Percentiles rank a stretch among this genome's conserved stretches.
Conservation (phyloP, 2,797 vertebrate genomes). For the Crax fasciolata region DNA sequence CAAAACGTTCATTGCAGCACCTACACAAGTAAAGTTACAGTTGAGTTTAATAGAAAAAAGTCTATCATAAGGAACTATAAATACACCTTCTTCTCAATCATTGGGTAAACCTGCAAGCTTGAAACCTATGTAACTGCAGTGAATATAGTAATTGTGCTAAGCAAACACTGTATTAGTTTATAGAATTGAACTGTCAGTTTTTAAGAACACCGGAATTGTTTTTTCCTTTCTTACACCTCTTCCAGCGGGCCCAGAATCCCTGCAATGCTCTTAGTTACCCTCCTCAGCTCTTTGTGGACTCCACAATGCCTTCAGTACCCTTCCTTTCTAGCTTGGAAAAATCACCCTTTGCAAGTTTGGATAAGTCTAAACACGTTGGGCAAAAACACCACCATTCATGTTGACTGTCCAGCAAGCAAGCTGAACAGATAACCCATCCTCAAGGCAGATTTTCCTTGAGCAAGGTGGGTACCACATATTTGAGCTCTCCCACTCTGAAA, state of each 20-base stretch:
- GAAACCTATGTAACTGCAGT: neutral
- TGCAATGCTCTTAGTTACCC: neutral
- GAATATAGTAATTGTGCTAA: neutral
- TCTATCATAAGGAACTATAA: neutral
- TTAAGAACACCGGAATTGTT: neutral
- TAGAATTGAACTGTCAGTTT: neutral
- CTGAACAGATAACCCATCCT: neutral
- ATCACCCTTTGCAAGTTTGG: neutral
- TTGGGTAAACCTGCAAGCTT: neutral
- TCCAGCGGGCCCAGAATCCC: neutral
- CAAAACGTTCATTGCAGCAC: neutral
- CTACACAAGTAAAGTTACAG: neutral
- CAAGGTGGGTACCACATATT: neutral
- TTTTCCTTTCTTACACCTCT: neutral
- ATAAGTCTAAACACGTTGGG: neutral
- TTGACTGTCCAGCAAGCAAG: neutral
- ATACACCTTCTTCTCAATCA: neutral
- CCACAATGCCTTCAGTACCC: neutral
- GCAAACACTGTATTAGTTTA: neutral
- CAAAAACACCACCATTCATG: neutral
- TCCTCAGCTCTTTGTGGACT: rapidly evolving
- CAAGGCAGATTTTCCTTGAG: neutral
- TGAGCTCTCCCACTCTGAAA: neutral
- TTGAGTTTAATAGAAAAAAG: neutral
- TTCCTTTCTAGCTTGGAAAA: neutral